Evolutionary conservation across 2,797 vertebrate species (phyloP).

Genomic region (Lophius americanus): DNA sequence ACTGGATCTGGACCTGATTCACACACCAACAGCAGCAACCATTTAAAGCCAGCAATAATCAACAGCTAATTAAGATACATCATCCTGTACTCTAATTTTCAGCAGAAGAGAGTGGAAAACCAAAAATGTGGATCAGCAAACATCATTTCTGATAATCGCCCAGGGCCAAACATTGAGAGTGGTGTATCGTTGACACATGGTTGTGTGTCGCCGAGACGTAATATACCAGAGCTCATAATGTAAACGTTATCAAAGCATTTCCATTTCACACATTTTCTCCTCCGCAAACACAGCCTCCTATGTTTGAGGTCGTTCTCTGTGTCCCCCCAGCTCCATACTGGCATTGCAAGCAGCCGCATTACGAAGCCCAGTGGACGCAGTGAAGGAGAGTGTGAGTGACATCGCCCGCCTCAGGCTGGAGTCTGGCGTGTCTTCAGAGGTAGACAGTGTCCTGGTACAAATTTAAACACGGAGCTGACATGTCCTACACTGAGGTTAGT

Average conservation of each 20-base stretch:
- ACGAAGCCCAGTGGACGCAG: slow-evolving; percentile 33
- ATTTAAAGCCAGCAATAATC: too few relatives aligned
- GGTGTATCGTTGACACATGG: too few relatives aligned
- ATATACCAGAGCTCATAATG: background rate
- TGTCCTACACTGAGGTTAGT: slow-evolving; percentile 65
- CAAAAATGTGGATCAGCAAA: too few relatives aligned
- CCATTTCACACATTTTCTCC: slow-evolving; percentile 67
- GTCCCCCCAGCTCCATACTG: slow-evolving; percentile 81
- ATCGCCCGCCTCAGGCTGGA: slow-evolving; percentile 40
- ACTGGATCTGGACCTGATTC: too few relatives aligned
- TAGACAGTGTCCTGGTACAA: slow-evolving; percentile 72
- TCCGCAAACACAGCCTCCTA: slow-evolving; percentile 86
- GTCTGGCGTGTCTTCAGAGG: slow-evolving; percentile 84
- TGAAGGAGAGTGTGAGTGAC: slow-evolving; percentile 21
- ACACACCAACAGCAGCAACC: too few relatives aligned
- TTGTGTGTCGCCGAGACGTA: too few relatives aligned
- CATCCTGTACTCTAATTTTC: too few relatives aligned
- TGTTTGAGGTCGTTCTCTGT: slow-evolving; percentile 82
- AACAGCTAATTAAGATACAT: too few relatives aligned
- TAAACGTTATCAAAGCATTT: slow-evolving; percentile 28
- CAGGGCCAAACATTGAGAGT: too few relatives aligned
- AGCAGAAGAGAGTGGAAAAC: too few relatives aligned
- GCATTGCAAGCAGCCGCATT: slow-evolving; percentile 82
- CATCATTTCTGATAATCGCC: too few relatives aligned
- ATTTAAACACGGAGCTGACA: slow-evolving; percentile 27